Evolutionary conservation across 2,113 vertebrate species (phyloP).

Genomic region (Heterocephalus glaber): DNA sequence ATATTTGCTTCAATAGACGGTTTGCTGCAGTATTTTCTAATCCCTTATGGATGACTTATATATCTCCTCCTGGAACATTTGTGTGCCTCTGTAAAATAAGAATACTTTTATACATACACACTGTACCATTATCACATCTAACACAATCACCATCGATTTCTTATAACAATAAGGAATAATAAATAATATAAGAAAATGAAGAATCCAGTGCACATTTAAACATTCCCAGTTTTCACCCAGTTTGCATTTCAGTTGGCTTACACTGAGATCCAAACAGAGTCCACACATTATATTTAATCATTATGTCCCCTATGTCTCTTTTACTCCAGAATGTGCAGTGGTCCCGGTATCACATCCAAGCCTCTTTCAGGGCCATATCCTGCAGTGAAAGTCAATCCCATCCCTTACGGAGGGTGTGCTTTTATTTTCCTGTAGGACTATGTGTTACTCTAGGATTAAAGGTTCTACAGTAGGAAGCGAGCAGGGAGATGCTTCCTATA

Average conservation of each 20-base stretch:
- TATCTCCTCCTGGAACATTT: constrained; percentile 5
- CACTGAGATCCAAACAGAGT: neutral
- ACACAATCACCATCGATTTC: constrained; percentile 8
- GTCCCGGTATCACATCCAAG: neutral
- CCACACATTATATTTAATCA: neutral
- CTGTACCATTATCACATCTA: neutral
- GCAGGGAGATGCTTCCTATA: neutral
- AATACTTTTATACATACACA: neutral
- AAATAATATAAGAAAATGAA: neutral
- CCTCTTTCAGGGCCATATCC: neutral
- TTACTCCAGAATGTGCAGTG: constrained; percentile 10
- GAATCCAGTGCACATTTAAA: neutral
- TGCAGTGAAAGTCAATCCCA: neutral
- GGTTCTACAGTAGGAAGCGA: constrained; percentile 29
- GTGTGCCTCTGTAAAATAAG: constrained; percentile 15
- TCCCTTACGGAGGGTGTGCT: neutral
- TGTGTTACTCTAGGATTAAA: constrained; percentile 3
- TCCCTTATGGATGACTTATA: neutral
- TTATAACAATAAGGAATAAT: neutral
- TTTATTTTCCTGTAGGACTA: constrained; percentile 22
- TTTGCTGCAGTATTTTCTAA: constrained; percentile 30
- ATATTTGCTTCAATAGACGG: neutral
- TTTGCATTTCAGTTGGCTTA: neutral
- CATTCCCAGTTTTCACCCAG: neutral
- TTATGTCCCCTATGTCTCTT: neutral